phyloP scores from a whole-genome alignment of 2,113 vertebrate genomes.

The Mormyrus iriodes region DNA sequence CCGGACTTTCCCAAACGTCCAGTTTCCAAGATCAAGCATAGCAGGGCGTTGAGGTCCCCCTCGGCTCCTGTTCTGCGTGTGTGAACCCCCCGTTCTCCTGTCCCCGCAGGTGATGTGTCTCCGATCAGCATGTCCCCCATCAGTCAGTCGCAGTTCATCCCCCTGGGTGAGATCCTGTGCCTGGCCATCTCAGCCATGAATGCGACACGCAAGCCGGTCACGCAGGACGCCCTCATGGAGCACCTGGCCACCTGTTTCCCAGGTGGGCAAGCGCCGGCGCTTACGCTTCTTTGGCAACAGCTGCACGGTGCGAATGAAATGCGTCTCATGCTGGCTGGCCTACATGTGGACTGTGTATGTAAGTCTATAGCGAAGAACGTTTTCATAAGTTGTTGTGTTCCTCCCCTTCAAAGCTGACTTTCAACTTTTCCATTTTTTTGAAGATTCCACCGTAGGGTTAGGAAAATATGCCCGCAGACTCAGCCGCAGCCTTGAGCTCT shows the following conservation, averaged over 20 bases:
- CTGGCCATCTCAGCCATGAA: slow-evolving; percentile 98
- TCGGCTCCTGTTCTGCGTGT: not conserved
- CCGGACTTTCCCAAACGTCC: not conserved
- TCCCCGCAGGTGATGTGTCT: slow-evolving; percentile 90
- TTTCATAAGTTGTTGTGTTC: not conserved
- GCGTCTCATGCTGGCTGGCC: not conserved
- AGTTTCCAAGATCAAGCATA: not conserved
- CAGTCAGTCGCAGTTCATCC: slow-evolving; percentile 98
- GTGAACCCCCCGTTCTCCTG: slow-evolving; percentile 30
- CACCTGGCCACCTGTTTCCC: slow-evolving; percentile 95
- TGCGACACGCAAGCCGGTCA: slow-evolving; percentile 91
- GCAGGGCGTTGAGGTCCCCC: not conserved
- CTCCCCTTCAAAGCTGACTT: not conserved
- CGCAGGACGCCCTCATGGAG: slow-evolving; percentile 92
- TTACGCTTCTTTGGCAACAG: not conserved
- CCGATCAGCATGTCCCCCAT: slow-evolving; percentile 99
- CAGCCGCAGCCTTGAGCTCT: not conserved
- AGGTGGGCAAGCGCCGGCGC: slow-evolving; percentile 65
- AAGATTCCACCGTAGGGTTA: not conserved
- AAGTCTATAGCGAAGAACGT: not conserved
- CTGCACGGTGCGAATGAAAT: not conserved
- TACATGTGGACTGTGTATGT: not conserved
- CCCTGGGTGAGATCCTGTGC: slow-evolving; percentile 95
- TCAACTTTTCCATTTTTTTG: not conserved
- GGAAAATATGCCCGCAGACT: not conserved